Evolutionary conservation across 2,888 invertebrate genomes (phyloP), one percentile per base, ranked within the genome.

Genomic region (Platycheirus albimanus): DNA sequence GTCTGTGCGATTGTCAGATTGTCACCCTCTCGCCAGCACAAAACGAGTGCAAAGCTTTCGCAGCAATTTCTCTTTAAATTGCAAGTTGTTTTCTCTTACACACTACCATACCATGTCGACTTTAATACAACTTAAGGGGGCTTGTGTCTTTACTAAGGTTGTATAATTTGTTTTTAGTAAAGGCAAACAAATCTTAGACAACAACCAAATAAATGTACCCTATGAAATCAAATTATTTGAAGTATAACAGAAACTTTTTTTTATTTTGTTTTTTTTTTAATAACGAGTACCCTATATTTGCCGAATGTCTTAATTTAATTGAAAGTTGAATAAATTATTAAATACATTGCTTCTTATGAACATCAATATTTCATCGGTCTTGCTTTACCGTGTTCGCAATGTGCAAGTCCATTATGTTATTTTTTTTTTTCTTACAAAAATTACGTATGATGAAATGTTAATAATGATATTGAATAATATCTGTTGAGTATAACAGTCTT

Each of bases 311-410:
- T n/a, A n/a, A n/a, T n/a, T n/a, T n/a, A n/a, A n/a, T n/a, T n/a
- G n/a, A n/a, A n/a, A n/a, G n/a, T n/a, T n/a, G n/a, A 11, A 36
- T 0, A 17, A 33, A 17, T 52, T 36, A 0, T 36, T 13, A 36
- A 19, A 17, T 7, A 54, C 3, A 33, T 33, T 7, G 30, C 36
- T 49, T 19, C 11, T n/a, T 30, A 52, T 33, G 2, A 20, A 36
- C 3, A 19, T 33, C 54, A n/a, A 36, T 54, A 33, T 54, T 41
- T 58, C 58, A 58, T 58, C 41, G 58, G 58, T 58, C 20, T 58
- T 6, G 41, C 10, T 15, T 15, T 41, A 24, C 11, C 1, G 58
- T 58, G 11, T 41, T 3, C 36, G 38, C 38, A 41, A 58, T 58
- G 38, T 58, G 41, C 24, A 11, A 28, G 58, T 58, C 10, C 10